Percentiles rank a stretch among this genome's conserved stretches.
Conservation (phyloP, 2,797 vertebrate species). For the Peromyscus eremicus region DNA sequence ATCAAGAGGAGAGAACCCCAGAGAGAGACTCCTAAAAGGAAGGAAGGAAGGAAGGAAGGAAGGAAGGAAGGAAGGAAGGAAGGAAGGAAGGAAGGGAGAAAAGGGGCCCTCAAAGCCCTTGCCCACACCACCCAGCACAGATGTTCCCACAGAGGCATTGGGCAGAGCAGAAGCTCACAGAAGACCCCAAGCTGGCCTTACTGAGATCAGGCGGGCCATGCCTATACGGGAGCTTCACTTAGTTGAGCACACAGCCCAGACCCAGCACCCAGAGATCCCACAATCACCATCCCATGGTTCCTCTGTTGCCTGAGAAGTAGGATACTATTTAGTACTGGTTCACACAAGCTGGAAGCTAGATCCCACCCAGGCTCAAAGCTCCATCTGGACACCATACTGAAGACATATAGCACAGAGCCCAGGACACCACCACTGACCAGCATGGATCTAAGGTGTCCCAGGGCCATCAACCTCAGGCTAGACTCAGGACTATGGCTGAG, state of each 20-base stretch:
- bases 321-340: not conserved
- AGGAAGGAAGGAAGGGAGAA: not conserved
- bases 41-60: not conserved
- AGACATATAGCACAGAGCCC: not conserved
- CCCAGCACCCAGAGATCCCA: not conserved
- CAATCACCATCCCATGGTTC: too few species aligned
- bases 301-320: not conserved
- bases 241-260: not conserved
- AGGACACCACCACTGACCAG: not conserved
- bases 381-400: not conserved
- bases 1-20: not conserved
- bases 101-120: not conserved
- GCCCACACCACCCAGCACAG: too few species aligned
- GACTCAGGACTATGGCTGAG: not conserved
- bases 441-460: not conserved
- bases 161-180: not conserved
- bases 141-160: not conserved
- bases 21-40: not conserved
- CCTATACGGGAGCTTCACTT: not conserved
- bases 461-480: not conserved
- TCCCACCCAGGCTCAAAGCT: not conserved
- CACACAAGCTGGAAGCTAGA: not conserved
- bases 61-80: fast-evolving
- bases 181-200: not conserved
- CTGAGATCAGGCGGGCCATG: not conserved